Conservation (phyloP, 1,140 invertebrate genomes). For the Lepidurus packardi region DNA sequence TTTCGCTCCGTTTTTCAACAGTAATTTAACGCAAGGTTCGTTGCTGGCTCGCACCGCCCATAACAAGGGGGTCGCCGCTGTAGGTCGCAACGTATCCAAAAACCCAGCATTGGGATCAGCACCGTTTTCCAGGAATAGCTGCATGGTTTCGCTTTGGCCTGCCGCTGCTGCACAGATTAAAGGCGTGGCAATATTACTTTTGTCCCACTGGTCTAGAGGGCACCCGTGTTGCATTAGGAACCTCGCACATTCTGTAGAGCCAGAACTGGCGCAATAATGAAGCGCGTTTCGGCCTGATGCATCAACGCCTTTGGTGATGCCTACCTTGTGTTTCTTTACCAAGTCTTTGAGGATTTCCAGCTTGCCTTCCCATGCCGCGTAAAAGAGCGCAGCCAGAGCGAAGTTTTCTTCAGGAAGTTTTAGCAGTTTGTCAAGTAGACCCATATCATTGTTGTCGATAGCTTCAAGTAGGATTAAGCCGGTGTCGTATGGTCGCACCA, state of each 20-base stretch:
- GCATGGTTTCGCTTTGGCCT: constrained; percentile 52
- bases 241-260: constrained; percentile 57
- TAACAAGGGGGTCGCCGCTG: constrained; percentile 58
- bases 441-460: neutral
- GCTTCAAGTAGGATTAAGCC: neutral
- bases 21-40: constrained; percentile 58
- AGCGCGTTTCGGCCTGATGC: constrained; percentile 21
- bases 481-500: neutral
- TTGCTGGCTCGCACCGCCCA: constrained; percentile 66
- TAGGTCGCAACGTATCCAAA: constrained; percentile 37
- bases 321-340: neutral
- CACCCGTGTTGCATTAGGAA: constrained; percentile 57
- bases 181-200: constrained; percentile 58
- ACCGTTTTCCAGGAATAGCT: constrained; percentile 56
- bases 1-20: constrained; percentile 62
- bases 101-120: constrained; percentile 69
- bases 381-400: constrained; percentile 7
- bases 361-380: neutral
- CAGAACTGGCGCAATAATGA: constrained; percentile 44
- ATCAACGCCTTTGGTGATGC: neutral
- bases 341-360: neutral
- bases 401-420: neutral
- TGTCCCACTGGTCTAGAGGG: constrained; percentile 61
- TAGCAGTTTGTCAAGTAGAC: neutral
- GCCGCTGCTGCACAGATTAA: constrained; percentile 63